Evolutionary conservation across 92 coral and sea anemone species (phyloP), one percentile per base, ranked within the genome.

Genomic region (Ricordea florida): DNA sequence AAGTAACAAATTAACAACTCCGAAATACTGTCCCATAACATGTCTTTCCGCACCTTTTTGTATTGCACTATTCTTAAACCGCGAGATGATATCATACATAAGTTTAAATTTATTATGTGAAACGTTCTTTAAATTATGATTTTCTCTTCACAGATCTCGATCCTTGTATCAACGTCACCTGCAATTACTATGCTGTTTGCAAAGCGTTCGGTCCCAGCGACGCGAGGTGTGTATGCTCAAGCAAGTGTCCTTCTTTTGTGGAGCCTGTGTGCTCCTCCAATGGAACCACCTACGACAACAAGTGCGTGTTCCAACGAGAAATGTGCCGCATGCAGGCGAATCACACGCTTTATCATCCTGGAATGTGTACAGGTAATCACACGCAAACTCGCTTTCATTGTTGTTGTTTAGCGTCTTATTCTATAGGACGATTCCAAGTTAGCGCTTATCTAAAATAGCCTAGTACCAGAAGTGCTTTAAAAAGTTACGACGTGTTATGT

Each of bases 211-310:
- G 80, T 1, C 86, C 86, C 25, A 59, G 20, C 56, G 80, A 81
- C 33, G 74, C 86, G 40, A 57, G 80, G 41, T 81, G 86, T n/a
- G 48, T 62, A 20, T 81, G 81, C 51, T 58, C 41, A 27, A 13
- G 41, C 26, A 66, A 44, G 9, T 81, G 86, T 31, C 86, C 86
- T 1, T 81, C 86, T 1, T 82, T 41, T 44, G 82, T 73, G 5
- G 87, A 74, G 17, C 87, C 82, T 17, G 82, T 82, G 7, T 82
- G 87, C 38, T 64, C 87, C 41, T 82, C 87, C 2, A 82, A 82
- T 6, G 87, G 87, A 41, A 74, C 76, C 22, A 82, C 87, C 0
- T 82, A 73, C 57, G 87, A 74, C 35, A 82, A 74, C 63, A 52
- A 55, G 70, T 82, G 87, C 11, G 60, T 64, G 56, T 74, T 74